phyloP scores from a whole-genome alignment of 2,888 invertebrate genomes.

The Drosophila stalkeri region DNA sequence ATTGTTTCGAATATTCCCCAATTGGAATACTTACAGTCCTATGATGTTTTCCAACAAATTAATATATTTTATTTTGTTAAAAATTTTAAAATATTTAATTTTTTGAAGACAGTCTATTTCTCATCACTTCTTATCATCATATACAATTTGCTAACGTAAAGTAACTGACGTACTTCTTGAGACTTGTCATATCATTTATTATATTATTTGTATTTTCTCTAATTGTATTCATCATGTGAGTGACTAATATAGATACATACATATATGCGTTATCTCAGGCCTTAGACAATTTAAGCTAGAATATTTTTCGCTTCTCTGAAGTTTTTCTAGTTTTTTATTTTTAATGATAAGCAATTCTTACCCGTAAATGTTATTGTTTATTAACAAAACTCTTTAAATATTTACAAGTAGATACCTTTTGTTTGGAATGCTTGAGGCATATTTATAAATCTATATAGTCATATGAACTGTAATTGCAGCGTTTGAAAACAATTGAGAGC shows the following conservation, averaged over 20 bases:
- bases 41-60: neutral
- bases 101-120: neutral
- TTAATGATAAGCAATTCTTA: slow-evolving; percentile 18
- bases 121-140: neutral
- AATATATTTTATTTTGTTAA: neutral
- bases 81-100: neutral
- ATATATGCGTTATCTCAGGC: neutral
- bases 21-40: too few species aligned
- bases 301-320: neutral
- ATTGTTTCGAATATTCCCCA: too few species aligned
- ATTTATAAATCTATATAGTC: slow-evolving; percentile 19
- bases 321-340: neutral
- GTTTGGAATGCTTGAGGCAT: slow-evolving; percentile 2
- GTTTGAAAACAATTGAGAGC: slow-evolving; percentile 20
- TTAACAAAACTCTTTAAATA: slow-evolving; percentile 37
- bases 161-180: neutral
- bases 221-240: slow-evolving; percentile 4
- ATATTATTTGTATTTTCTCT: neutral
- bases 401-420: slow-evolving; percentile 9
- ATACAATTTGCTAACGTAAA: neutral
- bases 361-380: slow-evolving; percentile 22
- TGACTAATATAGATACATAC: neutral
- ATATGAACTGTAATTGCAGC: slow-evolving; percentile 24
- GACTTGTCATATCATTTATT: neutral
- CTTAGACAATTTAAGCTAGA: neutral